Conservation (phyloP, 2,797 vertebrate genomes). For the Astyanax mexicanus region DNA sequence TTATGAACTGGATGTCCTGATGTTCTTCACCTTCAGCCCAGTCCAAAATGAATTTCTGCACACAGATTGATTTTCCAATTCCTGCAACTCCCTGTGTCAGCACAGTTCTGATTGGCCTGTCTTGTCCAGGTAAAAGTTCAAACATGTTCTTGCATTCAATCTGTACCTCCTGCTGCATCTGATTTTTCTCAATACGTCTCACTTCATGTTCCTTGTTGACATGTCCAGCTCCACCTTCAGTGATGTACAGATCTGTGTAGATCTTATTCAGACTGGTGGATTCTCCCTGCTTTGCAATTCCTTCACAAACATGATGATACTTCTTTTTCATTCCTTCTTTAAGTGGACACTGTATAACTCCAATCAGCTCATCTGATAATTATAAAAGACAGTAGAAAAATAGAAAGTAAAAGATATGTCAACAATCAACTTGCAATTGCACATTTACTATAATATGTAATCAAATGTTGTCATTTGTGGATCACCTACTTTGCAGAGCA, state of each 20-base stretch:
- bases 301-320: neutral
- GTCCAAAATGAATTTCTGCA: slow-evolving; percentile 26
- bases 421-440: too few species aligned
- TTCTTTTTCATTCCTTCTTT: neutral
- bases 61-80: slow-evolving; percentile 35
- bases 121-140: slow-evolving; percentile 1
- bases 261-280: neutral
- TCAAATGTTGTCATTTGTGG: too few species aligned
- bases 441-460: too few species aligned
- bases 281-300: slow-evolving; percentile 15
- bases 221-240: neutral
- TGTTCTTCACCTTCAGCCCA: slow-evolving; percentile 29
- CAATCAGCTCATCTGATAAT: slow-evolving; percentile 12
- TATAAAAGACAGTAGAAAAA: too few species aligned
- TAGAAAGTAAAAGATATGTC: neutral
- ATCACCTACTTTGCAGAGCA: slow-evolving; percentile 15
- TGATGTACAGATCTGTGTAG: slow-evolving; percentile 3
- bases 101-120: neutral
- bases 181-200: neutral
- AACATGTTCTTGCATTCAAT: slow-evolving; percentile 5
- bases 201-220: neutral
- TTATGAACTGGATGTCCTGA: slow-evolving; percentile 26
- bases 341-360: neutral
- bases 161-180: slow-evolving; percentile 1
- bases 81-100: slow-evolving; percentile 32